Base-by-base conservation (phyloP, 2,888 invertebrate genomes). In the Noctua fimbriata region DNA sequence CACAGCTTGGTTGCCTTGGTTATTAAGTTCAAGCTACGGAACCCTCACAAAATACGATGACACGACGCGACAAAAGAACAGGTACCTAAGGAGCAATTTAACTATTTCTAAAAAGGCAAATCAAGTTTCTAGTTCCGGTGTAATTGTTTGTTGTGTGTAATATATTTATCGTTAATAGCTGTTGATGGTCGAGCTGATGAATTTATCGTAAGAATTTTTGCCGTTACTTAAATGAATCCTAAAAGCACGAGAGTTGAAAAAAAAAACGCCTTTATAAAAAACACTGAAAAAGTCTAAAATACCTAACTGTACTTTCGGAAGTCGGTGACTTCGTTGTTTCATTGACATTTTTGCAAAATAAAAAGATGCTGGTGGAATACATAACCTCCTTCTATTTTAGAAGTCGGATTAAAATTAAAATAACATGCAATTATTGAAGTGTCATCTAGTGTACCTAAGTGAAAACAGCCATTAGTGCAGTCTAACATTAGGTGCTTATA, bases 121-220 rank as follows among this genome's bases (percentile, higher is more conserved):
- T 85, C 70, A 72, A 66, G 52, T 69, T 47, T 73, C 24, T 79
- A 72, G 75, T 81, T 83, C 81, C 69, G 72, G 69, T 60, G 24
- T 74, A 47, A 75, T 69, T 81, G 63, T 71, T 72, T 12, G 55
- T n/a, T n/a, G n/a, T n/a, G n/a, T n/a, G n/a, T n/a, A n/a, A n/a
- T n/a, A n/a, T n/a, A 44, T 67, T 41, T 44, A n/a, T 44, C n/a
- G 44, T 63, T 28, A 71, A 36, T 49, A 24, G 24, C 12, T 49
- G 28, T 41, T 28, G 28, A 28, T 58, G 18, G n/a, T 14, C 21
- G 6, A 52, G 41, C 41, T 49, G 41, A 63, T 49, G 28, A 60
- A 58, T 32, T 24, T 65, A 36, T 21, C 16, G 1, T 28, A 28
- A 60, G 16, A 60, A 60, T 12, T 41, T 36, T 24, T 2, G 24